Conservation (phyloP, 1,140 invertebrate genomes). For the Drosophila suzukii region DNA sequence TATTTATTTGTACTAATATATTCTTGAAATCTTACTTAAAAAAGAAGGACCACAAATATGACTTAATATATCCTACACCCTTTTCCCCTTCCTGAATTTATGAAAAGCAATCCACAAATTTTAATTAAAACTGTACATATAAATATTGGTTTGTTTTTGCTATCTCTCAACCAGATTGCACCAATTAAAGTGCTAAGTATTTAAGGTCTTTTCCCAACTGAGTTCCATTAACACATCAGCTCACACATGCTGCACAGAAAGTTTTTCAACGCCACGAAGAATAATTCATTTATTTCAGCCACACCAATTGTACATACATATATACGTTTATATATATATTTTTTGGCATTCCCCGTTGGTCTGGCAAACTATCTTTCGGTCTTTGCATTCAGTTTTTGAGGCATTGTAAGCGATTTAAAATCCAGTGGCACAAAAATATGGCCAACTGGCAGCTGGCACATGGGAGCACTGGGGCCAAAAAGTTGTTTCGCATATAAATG, state of each 20-base stretch:
- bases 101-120: neutral
- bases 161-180: constrained; percentile 4
- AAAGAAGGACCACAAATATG: too few species aligned
- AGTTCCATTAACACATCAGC: constrained; percentile 31
- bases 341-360: constrained; percentile 37
- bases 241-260: constrained; percentile 26
- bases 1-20: too few species aligned
- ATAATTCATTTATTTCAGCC: constrained; percentile 56
- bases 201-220: constrained; percentile 28
- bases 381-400: constrained; percentile 28
- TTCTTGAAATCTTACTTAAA: too few species aligned
- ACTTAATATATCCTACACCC: too few species aligned
- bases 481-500: constrained; percentile 58
- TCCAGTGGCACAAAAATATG: constrained; percentile 37
- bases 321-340: neutral
- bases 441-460: constrained; percentile 49
- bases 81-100: neutral
- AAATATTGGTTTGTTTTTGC: neutral
- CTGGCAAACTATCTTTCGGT: constrained; percentile 29
- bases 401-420: constrained; percentile 57
- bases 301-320: constrained; percentile 13
- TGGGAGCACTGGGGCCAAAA: constrained; percentile 35
- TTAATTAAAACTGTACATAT: constrained; percentile 1
- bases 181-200: constrained; percentile 11
- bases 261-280: constrained; percentile 24